Evolutionary conservation across 2,888 invertebrate species (phyloP), one percentile per base, ranked within the genome.

Genomic region (Agonum fuliginosum): DNA sequence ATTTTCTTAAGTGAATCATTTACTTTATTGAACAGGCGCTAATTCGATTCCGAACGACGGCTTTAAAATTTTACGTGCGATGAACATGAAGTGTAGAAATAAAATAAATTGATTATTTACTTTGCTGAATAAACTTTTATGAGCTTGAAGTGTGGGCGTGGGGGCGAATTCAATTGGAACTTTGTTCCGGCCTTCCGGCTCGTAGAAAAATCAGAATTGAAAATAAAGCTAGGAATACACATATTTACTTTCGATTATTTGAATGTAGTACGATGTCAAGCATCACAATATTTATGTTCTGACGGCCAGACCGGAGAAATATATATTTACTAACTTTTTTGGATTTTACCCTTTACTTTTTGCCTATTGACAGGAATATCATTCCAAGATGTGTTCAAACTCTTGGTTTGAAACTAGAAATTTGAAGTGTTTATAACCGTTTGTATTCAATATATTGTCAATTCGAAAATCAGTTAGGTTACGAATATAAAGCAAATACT

Each of bases 171-270:
- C 54, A 24, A 37, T 37, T 37, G n/a, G 3, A 6, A n/a, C 37
- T 37, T 37, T 37, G 24, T 54, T 54, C 12, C n/a, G n/a, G n/a
- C n/a, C n/a, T 37, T 27, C 20, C 19, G 19, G 24, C 12, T 48
- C n/a, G 17, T 54, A 22, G 22, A 22, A 10, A 54, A 54, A 22
- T 54, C n/a, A 10, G 54, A 54, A 24, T 20, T 12, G 54, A 24
- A 54, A 54, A 20, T 48, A 0, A 54, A 54, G 24, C 6, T 3
- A 5, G 24, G 24, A 48, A 54, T 54, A 24, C n/a, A 51, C 24
- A 54, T 54, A 24, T 54, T 54, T 54, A 54, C 54, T 54, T 54
- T 54, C 54, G 54, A 54, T 54, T 54, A 54, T 54, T 27, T 54
- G 54, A 54, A 24, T 1, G 12, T 12, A 37, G n/a, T n/a, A n/a